Conservation (phyloP, 2,888 invertebrate species). For the Caenorhabditis sulstoni region DNA sequence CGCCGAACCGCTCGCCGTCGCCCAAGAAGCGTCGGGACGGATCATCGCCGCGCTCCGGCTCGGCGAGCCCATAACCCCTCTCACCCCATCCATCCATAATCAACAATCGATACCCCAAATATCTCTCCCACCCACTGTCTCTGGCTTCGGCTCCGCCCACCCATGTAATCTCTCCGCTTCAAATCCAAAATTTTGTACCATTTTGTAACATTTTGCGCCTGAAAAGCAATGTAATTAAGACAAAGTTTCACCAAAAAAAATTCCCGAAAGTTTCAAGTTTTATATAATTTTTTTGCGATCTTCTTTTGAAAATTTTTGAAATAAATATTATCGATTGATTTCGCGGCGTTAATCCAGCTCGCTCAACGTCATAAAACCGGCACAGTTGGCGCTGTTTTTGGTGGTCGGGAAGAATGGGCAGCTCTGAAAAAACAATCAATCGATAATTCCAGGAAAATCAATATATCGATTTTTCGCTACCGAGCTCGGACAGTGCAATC, state of each 20-base stretch:
- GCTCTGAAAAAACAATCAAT: constrained; percentile 33
- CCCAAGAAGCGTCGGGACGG: constrained; percentile 52
- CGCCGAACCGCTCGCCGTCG: constrained; percentile 47
- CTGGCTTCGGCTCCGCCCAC: too few relatives aligned
- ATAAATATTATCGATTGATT: neutral
- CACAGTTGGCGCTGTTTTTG: constrained; percentile 63
- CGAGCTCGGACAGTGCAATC: constrained; percentile 53
- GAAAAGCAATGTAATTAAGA: neutral
- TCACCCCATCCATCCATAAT: neutral
- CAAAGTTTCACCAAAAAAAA: too few relatives aligned
- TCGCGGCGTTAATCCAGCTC: constrained; percentile 22
- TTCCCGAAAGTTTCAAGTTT: neutral
- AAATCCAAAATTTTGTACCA: too few relatives aligned
- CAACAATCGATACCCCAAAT: neutral
- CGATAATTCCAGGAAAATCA: too few relatives aligned
- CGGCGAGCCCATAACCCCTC: constrained; percentile 28
- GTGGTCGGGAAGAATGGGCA: constrained; percentile 66
- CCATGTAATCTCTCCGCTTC: too few relatives aligned
- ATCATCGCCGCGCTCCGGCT: constrained; percentile 49
- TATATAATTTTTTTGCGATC: constrained; percentile 12
- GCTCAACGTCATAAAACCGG: constrained; percentile 36
- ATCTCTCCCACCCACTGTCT: too few relatives aligned
- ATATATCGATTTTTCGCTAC: constrained; percentile 10
- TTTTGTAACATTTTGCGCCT: too few relatives aligned
- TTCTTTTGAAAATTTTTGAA: neutral